Evolutionary conservation across 1,140 invertebrate genomes (phyloP).

Genomic region (Drusus annulatus): DNA sequence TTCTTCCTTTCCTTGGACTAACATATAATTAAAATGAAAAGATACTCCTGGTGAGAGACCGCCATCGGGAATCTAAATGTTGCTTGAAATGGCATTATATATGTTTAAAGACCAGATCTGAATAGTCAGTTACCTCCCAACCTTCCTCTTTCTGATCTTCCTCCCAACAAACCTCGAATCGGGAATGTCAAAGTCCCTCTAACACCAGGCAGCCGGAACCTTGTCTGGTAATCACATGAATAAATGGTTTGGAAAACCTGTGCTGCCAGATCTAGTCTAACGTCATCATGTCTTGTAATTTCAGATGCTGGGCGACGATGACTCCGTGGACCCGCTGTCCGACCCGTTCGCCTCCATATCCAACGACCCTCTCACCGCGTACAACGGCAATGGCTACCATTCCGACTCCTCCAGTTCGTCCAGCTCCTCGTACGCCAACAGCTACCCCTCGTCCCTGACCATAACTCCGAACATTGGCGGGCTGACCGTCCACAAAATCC

Average conservation of each 20-base stretch:
- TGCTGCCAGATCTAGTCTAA: not conserved
- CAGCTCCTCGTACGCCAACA: not conserved
- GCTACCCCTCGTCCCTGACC: not conserved
- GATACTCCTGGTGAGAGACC: no score
- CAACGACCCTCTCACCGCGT: constrained; percentile 35
- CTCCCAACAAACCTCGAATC: no score
- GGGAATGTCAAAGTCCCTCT: no score
- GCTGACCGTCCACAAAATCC: constrained; percentile 42
- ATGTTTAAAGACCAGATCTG: no score
- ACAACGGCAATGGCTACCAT: constrained; percentile 22
- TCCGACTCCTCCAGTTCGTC: not conserved
- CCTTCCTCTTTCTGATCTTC: no score
- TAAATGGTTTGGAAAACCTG: not conserved
- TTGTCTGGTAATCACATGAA: no score
- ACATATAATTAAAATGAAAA: no score
- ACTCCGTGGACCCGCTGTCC: constrained; percentile 24
- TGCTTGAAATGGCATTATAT: no score
- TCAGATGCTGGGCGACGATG: constrained; percentile 42
- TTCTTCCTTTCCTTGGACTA: no score
- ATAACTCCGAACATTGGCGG: not conserved
- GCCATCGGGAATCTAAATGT: no score
- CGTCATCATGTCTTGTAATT: not conserved
- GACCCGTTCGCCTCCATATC: constrained; percentile 42
- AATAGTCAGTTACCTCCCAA: no score
- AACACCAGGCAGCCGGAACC: no score